phyloP scores from a whole-genome alignment of 2,113 vertebrate genomes.

The Siniperca knerii region DNA sequence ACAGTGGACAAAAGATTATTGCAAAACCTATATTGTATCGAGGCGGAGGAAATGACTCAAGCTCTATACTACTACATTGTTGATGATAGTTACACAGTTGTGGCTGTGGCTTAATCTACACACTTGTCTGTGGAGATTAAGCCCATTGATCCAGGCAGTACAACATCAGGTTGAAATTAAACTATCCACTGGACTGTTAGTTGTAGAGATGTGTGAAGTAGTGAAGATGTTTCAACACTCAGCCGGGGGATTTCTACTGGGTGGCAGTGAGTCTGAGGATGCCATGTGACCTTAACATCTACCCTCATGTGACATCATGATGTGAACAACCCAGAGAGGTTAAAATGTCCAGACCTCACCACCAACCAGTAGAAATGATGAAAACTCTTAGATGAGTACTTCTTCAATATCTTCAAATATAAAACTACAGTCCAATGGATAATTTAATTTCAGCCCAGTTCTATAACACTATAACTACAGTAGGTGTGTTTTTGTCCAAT shows the following conservation, averaged over 20 bases:
- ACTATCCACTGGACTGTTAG: not conserved
- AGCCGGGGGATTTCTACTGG: not conserved
- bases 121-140: slow-evolving; percentile 38
- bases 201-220: slow-evolving; percentile 5
- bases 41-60: slow-evolving; percentile 10
- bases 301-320: not conserved
- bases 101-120: not conserved
- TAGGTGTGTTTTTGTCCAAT: not conserved
- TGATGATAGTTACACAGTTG: slow-evolving; percentile 23
- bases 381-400: not conserved
- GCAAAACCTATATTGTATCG: slow-evolving; percentile 17
- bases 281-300: slow-evolving; percentile 9
- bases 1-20: slow-evolving; percentile 16
- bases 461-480: not conserved
- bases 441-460: not conserved
- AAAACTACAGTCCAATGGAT: not conserved
- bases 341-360: not conserved
- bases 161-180: slow-evolving; percentile 13
- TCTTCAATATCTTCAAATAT: not conserved
- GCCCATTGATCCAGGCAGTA: slow-evolving; percentile 12
- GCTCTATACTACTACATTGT: not conserved
- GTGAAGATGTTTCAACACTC: slow-evolving; percentile 6
- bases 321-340: not conserved
- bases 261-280: not conserved
- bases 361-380: not conserved